Conservation (phyloP, 2,888 invertebrate genomes). For the Luperina nickerlii region DNA sequence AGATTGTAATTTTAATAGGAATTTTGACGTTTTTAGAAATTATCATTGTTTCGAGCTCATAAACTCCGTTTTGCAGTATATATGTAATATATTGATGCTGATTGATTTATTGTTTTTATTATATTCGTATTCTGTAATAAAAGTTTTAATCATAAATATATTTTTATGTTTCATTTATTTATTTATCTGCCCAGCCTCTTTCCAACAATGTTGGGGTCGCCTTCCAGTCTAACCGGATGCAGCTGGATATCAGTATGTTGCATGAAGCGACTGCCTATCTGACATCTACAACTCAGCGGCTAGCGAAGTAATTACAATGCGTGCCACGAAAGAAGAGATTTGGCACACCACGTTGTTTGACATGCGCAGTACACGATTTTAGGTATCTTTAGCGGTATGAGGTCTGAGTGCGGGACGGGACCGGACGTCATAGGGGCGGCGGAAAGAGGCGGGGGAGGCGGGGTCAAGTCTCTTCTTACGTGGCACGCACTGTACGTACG, state of each 20-base stretch:
- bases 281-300: background rate
- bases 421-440: no score
- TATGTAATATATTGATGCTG: background rate
- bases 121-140: background rate
- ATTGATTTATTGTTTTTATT: background rate
- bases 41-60: background rate
- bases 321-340: no score
- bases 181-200: background rate
- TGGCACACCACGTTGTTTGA: no score
- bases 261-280: background rate
- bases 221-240: background rate
- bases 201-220: background rate
- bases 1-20: background rate
- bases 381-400: no score
- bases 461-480: no score
- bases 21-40: background rate
- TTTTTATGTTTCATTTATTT: background rate
- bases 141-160: background rate
- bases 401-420: no score
- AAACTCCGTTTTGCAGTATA: background rate
- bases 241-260: background rate
- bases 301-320: no score
- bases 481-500: no score
- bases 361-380: no score
- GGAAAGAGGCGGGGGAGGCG: no score